A percentile compares a stretch with the other conserved stretches of the same genome.
Conservation (phyloP, 2,888 invertebrate species). For the Archaeoteleia sp. region DNA sequence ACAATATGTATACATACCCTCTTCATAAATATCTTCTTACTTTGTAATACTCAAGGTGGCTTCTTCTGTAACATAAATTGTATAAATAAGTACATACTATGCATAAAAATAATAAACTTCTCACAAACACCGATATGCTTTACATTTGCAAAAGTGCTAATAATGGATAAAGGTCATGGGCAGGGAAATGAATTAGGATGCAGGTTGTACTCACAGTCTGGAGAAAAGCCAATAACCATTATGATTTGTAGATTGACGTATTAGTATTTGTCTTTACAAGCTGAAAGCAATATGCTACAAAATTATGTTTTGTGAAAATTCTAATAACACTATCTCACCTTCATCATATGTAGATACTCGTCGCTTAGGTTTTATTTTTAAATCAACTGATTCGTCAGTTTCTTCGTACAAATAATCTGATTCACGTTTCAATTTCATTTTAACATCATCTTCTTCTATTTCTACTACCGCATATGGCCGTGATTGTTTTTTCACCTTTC, state of each 20-base stretch:
- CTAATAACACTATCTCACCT: constrained; percentile 76
- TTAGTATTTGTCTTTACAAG: constrained; percentile 52
- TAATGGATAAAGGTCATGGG: background rate
- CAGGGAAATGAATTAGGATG: constrained; percentile 10
- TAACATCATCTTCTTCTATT: constrained; percentile 76
- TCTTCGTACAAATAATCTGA: constrained; percentile 75
- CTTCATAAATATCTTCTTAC: constrained; percentile 80
- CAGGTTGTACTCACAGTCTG: constrained; percentile 58
- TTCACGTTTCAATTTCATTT: constrained; percentile 72
- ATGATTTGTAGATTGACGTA: constrained; percentile 11
- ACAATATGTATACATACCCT: too few species aligned
- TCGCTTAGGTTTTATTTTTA: constrained; percentile 83
- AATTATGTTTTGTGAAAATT: constrained; percentile 18
- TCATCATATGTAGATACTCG: constrained; percentile 81
- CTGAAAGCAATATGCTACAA: constrained; percentile 58
- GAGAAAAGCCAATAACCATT: constrained; percentile 16
- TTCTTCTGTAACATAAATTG: constrained; percentile 78
- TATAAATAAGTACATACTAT: constrained; percentile 24
- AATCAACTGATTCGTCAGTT: constrained; percentile 81
- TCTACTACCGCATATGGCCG: constrained; percentile 76
- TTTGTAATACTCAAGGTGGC: constrained; percentile 83
- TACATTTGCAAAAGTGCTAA: constrained; percentile 60
- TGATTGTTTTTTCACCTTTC: constrained; percentile 62
- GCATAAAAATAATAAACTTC: constrained; percentile 21
- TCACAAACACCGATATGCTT: constrained; percentile 70